phyloP scores from a whole-genome alignment of 2,113 vertebrate genomes.

The Anthoscopus minutus region DNA sequence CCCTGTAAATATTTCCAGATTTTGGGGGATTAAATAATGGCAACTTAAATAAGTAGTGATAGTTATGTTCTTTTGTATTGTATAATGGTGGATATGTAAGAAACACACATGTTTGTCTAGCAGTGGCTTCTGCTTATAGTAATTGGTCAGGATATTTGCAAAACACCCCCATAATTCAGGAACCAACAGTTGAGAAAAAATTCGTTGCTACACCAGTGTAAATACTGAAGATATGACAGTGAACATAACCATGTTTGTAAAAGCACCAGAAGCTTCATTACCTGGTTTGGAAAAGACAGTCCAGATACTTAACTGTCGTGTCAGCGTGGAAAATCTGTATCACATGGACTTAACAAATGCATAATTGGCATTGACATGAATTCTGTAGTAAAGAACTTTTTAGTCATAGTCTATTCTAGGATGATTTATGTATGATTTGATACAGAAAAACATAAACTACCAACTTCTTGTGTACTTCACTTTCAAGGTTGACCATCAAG shows the following conservation, averaged over 20 bases:
- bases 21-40: background rate
- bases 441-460: background rate
- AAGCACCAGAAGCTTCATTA: background rate
- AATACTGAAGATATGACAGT: fast-evolving
- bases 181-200: background rate
- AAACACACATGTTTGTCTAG: background rate
- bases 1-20: background rate
- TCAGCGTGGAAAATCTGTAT: background rate
- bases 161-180: fast-evolving
- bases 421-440: background rate
- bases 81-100: background rate
- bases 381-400: background rate
- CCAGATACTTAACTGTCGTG: background rate
- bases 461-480: background rate
- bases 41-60: background rate
- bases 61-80: background rate
- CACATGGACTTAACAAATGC: fast-evolving
- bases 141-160: background rate
- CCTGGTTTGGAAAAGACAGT: background rate
- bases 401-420: background rate
- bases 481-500: background rate
- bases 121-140: background rate
- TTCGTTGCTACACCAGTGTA: background rate
- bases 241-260: background rate
- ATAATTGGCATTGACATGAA: background rate